Evolutionary conservation across 2,113 vertebrate genomes (phyloP).

Genomic region (Fregata magnificens): DNA sequence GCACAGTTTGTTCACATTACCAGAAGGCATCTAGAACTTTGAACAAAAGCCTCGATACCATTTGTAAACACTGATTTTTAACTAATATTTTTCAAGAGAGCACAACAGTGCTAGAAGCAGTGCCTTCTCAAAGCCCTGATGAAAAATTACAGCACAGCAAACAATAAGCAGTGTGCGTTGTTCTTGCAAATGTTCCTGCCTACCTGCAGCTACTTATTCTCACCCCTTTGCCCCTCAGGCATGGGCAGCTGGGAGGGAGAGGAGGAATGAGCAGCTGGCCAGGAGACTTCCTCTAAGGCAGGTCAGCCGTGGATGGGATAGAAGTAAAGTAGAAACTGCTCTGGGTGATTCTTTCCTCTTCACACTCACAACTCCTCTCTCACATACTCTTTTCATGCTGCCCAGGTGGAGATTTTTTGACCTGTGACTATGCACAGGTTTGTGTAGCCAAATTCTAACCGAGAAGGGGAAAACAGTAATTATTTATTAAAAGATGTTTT

Average conservation of each 20-base stretch:
- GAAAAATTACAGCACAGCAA: neutral
- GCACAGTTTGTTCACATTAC: neutral
- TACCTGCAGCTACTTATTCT: neutral
- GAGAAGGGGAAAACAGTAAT: neutral
- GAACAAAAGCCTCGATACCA: neutral
- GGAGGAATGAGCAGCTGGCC: neutral
- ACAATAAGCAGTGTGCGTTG: neutral
- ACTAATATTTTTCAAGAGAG: neutral
- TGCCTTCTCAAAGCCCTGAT: neutral
- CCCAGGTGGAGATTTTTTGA: neutral
- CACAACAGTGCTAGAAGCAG: neutral
- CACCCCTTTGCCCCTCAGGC: neutral
- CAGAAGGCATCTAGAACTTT: neutral
- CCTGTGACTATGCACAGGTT: neutral
- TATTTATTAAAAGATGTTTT: neutral
- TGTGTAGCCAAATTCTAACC: neutral
- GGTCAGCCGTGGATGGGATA: fast-evolving
- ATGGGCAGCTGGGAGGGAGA: neutral
- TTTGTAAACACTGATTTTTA: neutral
- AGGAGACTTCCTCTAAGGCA: neutral
- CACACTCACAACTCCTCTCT: neutral
- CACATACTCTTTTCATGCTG: neutral
- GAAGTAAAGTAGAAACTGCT: neutral
- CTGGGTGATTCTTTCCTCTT: neutral
- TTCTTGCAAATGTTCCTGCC: neutral